Base-by-base conservation (phyloP, 2,888 invertebrate species). In the Imbricaverruca yamaguchii region DNA sequence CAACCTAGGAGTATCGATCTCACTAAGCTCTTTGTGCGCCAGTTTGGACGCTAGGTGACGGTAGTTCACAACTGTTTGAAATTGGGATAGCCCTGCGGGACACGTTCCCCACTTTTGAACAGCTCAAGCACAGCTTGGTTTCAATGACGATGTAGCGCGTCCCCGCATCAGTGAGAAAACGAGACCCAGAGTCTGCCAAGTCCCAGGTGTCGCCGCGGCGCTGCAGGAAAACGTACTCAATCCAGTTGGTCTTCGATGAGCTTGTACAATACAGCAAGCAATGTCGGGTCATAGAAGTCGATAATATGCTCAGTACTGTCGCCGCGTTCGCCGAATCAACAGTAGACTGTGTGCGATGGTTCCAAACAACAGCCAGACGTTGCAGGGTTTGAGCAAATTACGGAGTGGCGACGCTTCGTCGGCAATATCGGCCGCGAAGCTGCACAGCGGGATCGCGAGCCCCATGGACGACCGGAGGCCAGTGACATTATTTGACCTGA, bases 391-490 rank as follows among this genome's bases (percentile, higher is more conserved):
- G 8, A 80, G 10, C 7, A 80, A 63, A 10, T 57, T 8, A 1
- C 80, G 80, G 12, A 80, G 57, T 18, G 80, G 80, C 12, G 23
- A 4, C 8, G 67, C 80, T 8, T 9, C 77, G 15, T 55, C 18
- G 55, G 77, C 81, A 12, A 80, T 69, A 21, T 81, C 39, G 9
- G 55, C 57, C 11, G 81, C 82, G 74, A 82, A 82, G 11, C 55
- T 69, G 15, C 81, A 69, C 10, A 81, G 57, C 59, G 74, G 81
- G 53, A 53, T 80, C 11, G 82, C 82, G 55, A 82, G 67, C 4
- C 82, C 82, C 81, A 82, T 82, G 74, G 82, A 82, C 12, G 81
- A 67, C 18, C 82, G 55, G 13, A 82, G 74, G 59, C 81, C 69
- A 13, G 82, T 74, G 21, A 82, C 82, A 59, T 82, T 82, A 1